A percentile compares a stretch with the other conserved stretches of the same genome.
phyloP scores from a whole-genome alignment of 1,140 invertebrate genomes.

The Trachelipus rathkii region DNA sequence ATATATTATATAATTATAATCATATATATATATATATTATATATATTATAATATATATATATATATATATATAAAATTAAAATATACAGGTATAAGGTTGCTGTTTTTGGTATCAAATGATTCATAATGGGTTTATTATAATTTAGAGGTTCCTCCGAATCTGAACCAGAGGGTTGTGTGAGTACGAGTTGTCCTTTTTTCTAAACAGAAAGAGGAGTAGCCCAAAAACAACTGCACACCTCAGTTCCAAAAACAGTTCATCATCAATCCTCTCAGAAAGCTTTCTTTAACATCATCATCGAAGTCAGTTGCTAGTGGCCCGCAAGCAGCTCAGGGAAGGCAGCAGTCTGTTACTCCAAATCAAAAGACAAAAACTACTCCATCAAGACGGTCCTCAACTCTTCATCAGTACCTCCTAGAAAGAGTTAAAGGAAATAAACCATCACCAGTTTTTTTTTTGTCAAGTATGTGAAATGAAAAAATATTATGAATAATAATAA shows the following conservation, averaged over 20 bases:
- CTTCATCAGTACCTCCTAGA: not conserved
- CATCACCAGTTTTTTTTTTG: not conserved
- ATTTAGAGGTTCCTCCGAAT: slow-evolving; percentile 3
- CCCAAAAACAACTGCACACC: slow-evolving; percentile 36
- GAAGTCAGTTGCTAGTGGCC: not conserved
- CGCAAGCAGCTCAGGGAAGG: not conserved
- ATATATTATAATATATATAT: not conserved
- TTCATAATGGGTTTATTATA: not conserved
- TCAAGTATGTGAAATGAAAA: too few species aligned
- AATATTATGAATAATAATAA: too few species aligned
- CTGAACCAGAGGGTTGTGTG: not conserved
- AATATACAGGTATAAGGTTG: too few species aligned
- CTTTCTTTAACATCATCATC: not conserved
- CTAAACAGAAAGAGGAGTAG: slow-evolving; percentile 35
- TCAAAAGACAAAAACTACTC: not conserved
- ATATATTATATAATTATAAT: not conserved
- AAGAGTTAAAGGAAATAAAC: not conserved
- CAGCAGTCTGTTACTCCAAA: not conserved
- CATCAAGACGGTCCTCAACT: not conserved
- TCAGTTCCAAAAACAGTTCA: slow-evolving; percentile 28
- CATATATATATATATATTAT: not conserved
- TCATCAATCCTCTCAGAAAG: not conserved
- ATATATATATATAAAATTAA: not conserved
- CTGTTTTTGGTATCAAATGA: not conserved
- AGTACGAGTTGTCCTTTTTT: too few species aligned